Percentiles rank a stretch among this genome's conserved stretches.
Evolutionary conservation across 2,888 invertebrate species (phyloP).

Genomic region (Phlogophora meticulosa): DNA sequence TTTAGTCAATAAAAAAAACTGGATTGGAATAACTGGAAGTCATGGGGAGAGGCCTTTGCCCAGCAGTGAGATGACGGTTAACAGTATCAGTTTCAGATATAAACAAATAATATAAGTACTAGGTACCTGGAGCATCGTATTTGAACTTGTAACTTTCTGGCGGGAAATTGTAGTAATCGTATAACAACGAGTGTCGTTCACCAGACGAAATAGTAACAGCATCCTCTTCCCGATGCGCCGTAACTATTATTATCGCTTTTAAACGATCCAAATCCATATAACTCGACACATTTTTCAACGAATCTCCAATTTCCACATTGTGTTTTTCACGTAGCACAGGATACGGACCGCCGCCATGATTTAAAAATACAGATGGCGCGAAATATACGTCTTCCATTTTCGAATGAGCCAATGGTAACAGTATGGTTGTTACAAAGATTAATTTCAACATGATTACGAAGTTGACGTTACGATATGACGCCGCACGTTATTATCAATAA

Average conservation of each 20-base stretch:
- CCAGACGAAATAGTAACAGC: constrained; percentile 73
- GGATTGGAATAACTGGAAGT: too few relatives aligned
- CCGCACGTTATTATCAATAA: constrained; percentile 7
- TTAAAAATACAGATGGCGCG: constrained; percentile 76
- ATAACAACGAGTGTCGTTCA: constrained; percentile 68
- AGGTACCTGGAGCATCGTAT: constrained; percentile 73
- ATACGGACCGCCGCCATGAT: constrained; percentile 76
- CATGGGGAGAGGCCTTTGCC: too few relatives aligned
- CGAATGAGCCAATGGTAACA: background rate
- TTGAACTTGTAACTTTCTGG: constrained; percentile 73
- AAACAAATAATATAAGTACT: too few relatives aligned
- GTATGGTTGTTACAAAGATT: background rate
- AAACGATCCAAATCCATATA: constrained; percentile 67
- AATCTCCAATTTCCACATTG: constrained; percentile 70
- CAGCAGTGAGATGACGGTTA: too few relatives aligned
- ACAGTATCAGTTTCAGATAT: too few relatives aligned
- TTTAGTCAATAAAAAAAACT: too few relatives aligned
- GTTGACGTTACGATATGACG: background rate
- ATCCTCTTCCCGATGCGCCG: constrained; percentile 76
- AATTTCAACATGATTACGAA: constrained; percentile 34
- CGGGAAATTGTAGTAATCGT: constrained; percentile 76
- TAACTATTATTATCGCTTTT: constrained; percentile 73
- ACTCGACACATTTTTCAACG: constrained; percentile 68
- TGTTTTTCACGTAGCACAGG: constrained; percentile 72
- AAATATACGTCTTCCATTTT: constrained; percentile 59